Evolutionary conservation across 2,113 vertebrate species (phyloP).

Genomic region (Urocitellus parryii): DNA sequence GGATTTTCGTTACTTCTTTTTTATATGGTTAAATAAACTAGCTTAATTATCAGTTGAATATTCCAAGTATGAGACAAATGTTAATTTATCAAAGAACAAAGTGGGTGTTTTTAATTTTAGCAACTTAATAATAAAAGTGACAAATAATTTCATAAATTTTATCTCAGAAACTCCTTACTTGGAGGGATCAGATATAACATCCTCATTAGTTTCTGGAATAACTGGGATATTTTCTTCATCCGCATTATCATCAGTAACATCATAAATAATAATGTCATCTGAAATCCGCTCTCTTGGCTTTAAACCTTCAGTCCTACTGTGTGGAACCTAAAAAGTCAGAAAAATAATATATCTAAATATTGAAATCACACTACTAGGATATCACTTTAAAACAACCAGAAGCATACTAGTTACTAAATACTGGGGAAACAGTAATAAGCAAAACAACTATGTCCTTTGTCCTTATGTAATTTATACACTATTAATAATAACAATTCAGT

Average conservation of each 20-base stretch:
- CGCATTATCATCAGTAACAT: constrained; percentile 90
- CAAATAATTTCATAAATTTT: constrained; percentile 48
- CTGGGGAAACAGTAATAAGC: background rate
- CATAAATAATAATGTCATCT: constrained; percentile 97
- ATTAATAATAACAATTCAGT: background rate
- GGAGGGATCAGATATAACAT: constrained; percentile 86
- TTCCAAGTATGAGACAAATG: background rate
- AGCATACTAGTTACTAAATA: background rate
- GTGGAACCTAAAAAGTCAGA: constrained; percentile 85
- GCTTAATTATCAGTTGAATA: constrained; percentile 46
- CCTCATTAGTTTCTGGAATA: constrained; percentile 88
- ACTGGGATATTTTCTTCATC: constrained; percentile 88
- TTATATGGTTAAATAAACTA: constrained; percentile 36
- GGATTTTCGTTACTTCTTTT: constrained; percentile 25
- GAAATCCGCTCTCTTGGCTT: constrained; percentile 90
- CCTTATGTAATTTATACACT: background rate
- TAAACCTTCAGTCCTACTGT: constrained; percentile 88
- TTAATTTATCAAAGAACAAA: constrained; percentile 7
- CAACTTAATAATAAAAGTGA: constrained; percentile 13
- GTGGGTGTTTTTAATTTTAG: background rate
- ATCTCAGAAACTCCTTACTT: constrained; percentile 85
- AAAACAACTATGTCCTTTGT: background rate
- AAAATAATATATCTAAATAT: constrained; percentile 19
- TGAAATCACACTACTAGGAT: constrained; percentile 25
- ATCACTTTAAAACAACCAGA: background rate